Base-by-base conservation (phyloP, 2,888 invertebrate genomes). In the Ctena decussata region DNA sequence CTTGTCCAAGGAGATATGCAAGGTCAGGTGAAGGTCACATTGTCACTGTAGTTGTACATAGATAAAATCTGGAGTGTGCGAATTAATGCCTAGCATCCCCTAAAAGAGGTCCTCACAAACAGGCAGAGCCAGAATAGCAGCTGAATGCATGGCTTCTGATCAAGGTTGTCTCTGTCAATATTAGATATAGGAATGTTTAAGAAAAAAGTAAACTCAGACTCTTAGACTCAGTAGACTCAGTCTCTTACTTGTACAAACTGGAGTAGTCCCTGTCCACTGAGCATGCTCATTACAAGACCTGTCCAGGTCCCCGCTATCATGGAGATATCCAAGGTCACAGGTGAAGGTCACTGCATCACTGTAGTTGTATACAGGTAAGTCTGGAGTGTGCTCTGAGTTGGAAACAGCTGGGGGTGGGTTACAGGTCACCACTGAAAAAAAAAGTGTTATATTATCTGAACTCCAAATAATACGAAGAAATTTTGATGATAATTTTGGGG, bases 391-490 rank as follows among this genome's bases (percentile, higher is more conserved):
- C 18, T 72, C 39, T 6, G 70, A 65, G 37, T 76, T 49, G 11
- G 30, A 30, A 15, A 73, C 76, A 21, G 65, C n/a, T 5, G 69
- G 49, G n/a, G 84, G 87, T 18, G 70, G 69, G 18, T 60, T 60
- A 72, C 87, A 87, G 0, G 57, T 74, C n/a, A 84, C 72, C 73
- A 84, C 87, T 87, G 46, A 30, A 82, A 82, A 21, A 39, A 12
- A 18, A 32, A 65, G 15, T 41, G 15, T 11, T 41, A 41, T 11
- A 41, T n/a, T n/a, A n/a, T n/a, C n/a, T n/a, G n/a, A n/a, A n/a
- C n/a, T n/a, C n/a, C n/a, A n/a, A n/a, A n/a, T n/a, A n/a, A n/a
- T n/a, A n/a, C n/a, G n/a, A n/a, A n/a, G n/a, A n/a, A n/a, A n/a
- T n/a, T n/a, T n/a, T n/a, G n/a, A n/a, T n/a, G n/a, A n/a, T n/a